phyloP scores from a whole-genome alignment of 2,888 invertebrate genomes.

The Chalcis sispes region DNA sequence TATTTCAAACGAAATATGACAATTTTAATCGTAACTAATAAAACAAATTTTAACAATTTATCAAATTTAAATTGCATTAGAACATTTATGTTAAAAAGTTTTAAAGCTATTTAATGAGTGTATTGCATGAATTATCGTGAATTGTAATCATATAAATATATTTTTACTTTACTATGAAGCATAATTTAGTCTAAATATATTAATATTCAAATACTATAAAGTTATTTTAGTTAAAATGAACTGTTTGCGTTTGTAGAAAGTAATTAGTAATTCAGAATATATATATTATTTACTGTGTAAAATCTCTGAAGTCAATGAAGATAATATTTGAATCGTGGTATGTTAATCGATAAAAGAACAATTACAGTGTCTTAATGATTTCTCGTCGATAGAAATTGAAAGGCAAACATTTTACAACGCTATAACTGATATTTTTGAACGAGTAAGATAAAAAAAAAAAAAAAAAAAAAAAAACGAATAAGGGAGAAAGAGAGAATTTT shows the following conservation, averaged over 20 bases:
- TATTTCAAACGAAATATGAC: too few species aligned
- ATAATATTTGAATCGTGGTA: neutral
- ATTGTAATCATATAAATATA: too few species aligned
- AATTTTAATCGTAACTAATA: too few species aligned
- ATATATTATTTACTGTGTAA: neutral
- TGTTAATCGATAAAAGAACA: neutral
- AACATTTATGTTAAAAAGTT: too few species aligned
- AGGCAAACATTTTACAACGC: slow-evolving; percentile 22
- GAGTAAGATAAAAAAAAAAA: neutral
- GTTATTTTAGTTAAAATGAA: neutral
- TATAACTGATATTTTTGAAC: slow-evolving; percentile 3
- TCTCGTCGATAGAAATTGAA: slow-evolving; percentile 13
- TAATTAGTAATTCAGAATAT: neutral
- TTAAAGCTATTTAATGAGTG: too few species aligned
- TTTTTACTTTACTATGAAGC: neutral
- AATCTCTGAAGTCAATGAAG: neutral
- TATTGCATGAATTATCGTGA: too few species aligned
- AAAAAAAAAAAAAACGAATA: slow-evolving; percentile 4
- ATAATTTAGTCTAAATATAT: neutral
- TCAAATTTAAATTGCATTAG: too few species aligned
- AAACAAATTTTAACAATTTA: too few species aligned
- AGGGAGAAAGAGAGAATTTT: slow-evolving; percentile 8
- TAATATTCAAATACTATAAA: neutral
- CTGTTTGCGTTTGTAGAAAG: too few species aligned
- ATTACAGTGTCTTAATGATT: slow-evolving; percentile 5